Evolutionary conservation across 2,113 vertebrate species (phyloP).

Genomic region (human (Homo sapiens)): DNA sequence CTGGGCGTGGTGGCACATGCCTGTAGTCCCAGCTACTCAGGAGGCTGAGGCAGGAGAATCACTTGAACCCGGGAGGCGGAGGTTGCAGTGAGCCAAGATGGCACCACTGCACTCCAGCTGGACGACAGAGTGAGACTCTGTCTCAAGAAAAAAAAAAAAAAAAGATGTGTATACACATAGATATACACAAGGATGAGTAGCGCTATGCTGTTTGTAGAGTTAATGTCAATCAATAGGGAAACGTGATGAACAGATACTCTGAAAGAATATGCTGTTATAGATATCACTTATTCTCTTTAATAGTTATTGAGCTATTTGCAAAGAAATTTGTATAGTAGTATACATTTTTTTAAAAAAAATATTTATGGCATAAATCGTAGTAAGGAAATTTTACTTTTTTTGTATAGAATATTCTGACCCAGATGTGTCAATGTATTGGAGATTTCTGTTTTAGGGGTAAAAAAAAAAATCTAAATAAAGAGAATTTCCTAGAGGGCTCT

Average conservation of each 20-base stretch:
- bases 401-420: conserved; percentile 19
- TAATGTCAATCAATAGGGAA: neutral
- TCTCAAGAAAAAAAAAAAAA: too few species aligned
- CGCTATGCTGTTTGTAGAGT: neutral
- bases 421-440: conserved; percentile 38
- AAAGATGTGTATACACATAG: neutral
- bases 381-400: conserved; percentile 38
- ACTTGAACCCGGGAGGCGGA: too few species aligned
- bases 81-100: too few species aligned
- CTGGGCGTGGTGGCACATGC: fast-evolving
- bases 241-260: neutral
- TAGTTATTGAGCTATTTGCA: neutral
- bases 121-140: too few species aligned
- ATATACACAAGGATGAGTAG: neutral
- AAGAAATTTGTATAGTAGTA: neutral
- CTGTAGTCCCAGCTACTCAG: too few species aligned
- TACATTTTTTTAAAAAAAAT: neutral
- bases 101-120: too few species aligned
- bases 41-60: too few species aligned
- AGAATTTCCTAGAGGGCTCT: neutral
- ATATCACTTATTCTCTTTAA: neutral
- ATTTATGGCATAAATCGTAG: neutral
- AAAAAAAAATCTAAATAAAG: conserved; percentile 13
- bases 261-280: neutral
- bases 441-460: neutral